Conservation (phyloP, 1,140 invertebrate genomes). For the Drosophila asahinai region DNA sequence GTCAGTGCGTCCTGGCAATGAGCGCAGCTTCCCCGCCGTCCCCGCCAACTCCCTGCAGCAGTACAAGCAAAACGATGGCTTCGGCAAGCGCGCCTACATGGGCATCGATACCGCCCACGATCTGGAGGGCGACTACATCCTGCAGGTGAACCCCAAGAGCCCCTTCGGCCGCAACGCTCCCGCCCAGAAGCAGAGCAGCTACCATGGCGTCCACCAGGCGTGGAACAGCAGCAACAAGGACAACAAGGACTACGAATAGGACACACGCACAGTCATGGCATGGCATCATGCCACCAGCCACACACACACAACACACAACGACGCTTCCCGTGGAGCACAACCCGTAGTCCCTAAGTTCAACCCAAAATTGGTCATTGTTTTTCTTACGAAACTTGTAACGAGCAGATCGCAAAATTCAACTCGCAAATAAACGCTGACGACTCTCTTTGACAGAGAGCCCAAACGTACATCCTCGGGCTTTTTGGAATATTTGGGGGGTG, state of each 20-base stretch:
- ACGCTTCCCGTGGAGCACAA: conserved; percentile 29
- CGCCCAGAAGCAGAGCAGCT: conserved; percentile 71
- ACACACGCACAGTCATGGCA: not conserved
- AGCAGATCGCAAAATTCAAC: conserved; percentile 37
- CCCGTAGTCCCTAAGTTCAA: conserved; percentile 42
- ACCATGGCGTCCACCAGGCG: conserved; percentile 62
- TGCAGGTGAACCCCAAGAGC: conserved; percentile 76
- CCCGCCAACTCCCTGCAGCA: conserved; percentile 71
- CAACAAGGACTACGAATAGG: conserved; percentile 51
- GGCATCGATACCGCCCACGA: conserved; percentile 73
- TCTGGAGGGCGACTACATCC: conserved; percentile 77
- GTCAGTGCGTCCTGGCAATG: conserved; percentile 86
- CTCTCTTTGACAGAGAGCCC: conserved; percentile 37
- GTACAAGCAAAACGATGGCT: conserved; percentile 78
- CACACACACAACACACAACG: conserved; percentile 20
- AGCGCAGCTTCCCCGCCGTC: conserved; percentile 75
- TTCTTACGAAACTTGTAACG: conserved; percentile 21
- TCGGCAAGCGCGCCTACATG: conserved; percentile 79
- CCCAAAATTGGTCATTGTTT: conserved; percentile 40
- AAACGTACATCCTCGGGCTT: conserved; percentile 18
- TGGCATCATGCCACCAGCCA: not conserved
- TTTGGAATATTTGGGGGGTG: no score
- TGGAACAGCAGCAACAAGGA: conserved; percentile 54
- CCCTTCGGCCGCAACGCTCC: conserved; percentile 81
- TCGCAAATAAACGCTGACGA: conserved; percentile 50